Evolutionary conservation across 2,113 vertebrate genomes (phyloP), one percentile per base, ranked within the genome.

Genomic region (Ceyx melanurus): DNA sequence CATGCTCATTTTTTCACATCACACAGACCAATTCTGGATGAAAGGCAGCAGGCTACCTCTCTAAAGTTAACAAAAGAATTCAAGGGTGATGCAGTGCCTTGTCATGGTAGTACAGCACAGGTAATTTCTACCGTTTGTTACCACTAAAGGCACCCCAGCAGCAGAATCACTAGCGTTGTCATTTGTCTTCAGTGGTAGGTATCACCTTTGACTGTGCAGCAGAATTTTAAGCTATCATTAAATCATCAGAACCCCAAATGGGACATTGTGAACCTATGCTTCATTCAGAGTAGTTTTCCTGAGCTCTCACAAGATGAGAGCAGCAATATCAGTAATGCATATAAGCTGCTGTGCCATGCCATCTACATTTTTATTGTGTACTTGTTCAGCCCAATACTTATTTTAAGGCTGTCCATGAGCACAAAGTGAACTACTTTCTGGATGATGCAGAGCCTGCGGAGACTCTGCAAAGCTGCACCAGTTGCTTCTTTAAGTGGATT

Each of bases 51-150:
- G 46, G 19, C 7, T 93, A 1, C 43, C 51, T n/a, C 67, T 81
- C 56, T 48, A 50, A 29, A 62, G 19, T 50, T 86, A 89, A 91
- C 60, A 83, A 53, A 90, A 91, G 90, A 88, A 80, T 85, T 72
- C 77, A 78, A 48, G 54, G 37, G 84, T 91, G 83, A 84, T 94
- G 43, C 73, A 90, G 70, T 61, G 42, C 48, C 88, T 84, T 95
- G 89, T 88, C 85, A 82, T 29, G 75, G 42, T 43, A 71, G 60
- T 45, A 74, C 45, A 88, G 57, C 54, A 84, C 53, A 86, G 74
- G 73, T 66, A 57, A 76, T 72, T 95, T 70, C 70, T 66, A 35
- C 42, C 71, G 84, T 91, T 94, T 84, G 28, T 92, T 90, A 82
- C 54, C 54, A 75, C 51, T 57, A 84, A 86, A 93, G 53, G 61